A percentile compares a stretch with the other conserved stretches of the same genome.
These are phyloP conservation scores for Yoshiicerus persimilis DNA, from an alignment of 1,140 invertebrate species.

Conservation along the genomic window DNA sequence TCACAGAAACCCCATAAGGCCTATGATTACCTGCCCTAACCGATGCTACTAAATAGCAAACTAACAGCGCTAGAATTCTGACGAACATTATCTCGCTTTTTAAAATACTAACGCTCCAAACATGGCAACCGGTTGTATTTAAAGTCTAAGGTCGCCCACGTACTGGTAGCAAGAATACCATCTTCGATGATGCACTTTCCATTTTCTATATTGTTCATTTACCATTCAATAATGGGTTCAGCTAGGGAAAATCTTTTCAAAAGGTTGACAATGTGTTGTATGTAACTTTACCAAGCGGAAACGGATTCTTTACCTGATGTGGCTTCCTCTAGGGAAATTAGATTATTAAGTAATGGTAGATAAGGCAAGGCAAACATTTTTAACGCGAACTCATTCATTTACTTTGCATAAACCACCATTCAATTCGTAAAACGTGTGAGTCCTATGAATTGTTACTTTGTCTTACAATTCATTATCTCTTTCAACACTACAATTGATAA, in stretches of 20 bases:
- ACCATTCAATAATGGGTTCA: background rate
- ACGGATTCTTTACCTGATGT: background rate
- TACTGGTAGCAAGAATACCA: background rate
- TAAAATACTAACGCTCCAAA: background rate
- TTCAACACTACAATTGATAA: background rate
- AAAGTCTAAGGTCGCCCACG: slow-evolving; percentile 6
- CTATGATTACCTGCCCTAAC: background rate
- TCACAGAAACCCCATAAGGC: slow-evolving; percentile 34
- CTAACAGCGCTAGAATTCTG: background rate
- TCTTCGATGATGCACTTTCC: background rate
- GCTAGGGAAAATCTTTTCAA: background rate
- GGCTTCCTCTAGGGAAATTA: background rate
- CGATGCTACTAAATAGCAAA: background rate
- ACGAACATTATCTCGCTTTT: background rate
- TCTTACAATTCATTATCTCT: background rate
- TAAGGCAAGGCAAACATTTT: background rate
- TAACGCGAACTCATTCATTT: background rate
- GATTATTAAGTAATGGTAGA: background rate
- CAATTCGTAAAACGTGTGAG: background rate
- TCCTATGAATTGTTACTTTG: background rate
- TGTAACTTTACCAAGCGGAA: background rate
- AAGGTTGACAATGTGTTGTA: background rate
- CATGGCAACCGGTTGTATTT: background rate
- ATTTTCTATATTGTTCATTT: background rate
- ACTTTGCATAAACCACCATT: background rate